Conservation (phyloP, 1,140 invertebrate species). For the Dendroctonus ponderosae region DNA sequence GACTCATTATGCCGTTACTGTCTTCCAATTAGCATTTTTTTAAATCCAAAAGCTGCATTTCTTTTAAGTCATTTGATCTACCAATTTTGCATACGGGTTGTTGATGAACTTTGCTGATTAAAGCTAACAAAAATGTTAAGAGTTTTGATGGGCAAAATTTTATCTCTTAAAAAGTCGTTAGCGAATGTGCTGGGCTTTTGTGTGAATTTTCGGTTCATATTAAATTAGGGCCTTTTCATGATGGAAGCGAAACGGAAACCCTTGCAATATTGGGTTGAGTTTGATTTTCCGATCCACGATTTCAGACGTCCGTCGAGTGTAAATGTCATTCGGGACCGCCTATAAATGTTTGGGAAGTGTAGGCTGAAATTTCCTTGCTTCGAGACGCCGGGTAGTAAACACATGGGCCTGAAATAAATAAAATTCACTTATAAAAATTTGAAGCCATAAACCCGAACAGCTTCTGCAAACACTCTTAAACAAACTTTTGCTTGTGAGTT, state of each 20-base stretch:
- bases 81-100: not conserved
- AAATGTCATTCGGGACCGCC: constrained; percentile 38
- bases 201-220: not conserved
- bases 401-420: constrained; percentile 54
- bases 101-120: not conserved
- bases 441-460: too few relatives aligned
- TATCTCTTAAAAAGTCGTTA: too few relatives aligned
- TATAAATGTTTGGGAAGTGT: constrained; percentile 44
- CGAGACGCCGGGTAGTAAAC: constrained; percentile 65
- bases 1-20: too few relatives aligned
- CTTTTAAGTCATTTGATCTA: too few relatives aligned
- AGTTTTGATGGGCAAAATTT: not conserved
- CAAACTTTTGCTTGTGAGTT: too few relatives aligned
- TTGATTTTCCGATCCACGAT: constrained; percentile 7
- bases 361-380: constrained; percentile 45
- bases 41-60: too few relatives aligned
- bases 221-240: not conserved
- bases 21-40: too few relatives aligned
- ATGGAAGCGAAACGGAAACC: not conserved
- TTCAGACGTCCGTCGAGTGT: constrained; percentile 30
- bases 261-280: not conserved
- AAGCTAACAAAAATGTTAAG: not conserved
- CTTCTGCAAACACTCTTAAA: too few relatives aligned
- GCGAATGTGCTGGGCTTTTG: not conserved
- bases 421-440: not conserved